A percentile compares a stretch with the other conserved stretches of the same genome.
phyloP scores from a whole-genome alignment of 2,888 invertebrate species.

The Drosophila stalkeri region DNA sequence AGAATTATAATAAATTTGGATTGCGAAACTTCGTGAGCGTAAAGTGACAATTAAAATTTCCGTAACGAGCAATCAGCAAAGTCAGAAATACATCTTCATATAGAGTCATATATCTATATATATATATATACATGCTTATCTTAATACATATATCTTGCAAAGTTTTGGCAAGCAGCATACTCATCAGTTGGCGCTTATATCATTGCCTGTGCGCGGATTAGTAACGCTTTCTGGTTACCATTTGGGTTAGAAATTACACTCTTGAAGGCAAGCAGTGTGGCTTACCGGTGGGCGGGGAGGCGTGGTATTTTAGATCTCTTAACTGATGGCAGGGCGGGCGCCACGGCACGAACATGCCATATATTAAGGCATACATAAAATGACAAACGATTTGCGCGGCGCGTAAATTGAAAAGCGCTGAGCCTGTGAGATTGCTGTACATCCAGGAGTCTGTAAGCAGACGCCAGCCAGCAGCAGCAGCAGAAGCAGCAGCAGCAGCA shows the following conservation, averaged over 20 bases:
- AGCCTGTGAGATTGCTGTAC: conserved; percentile 66
- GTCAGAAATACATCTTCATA: neutral
- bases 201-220: conserved; percentile 75
- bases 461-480: conserved; percentile 1
- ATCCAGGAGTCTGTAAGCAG: conserved; percentile 25
- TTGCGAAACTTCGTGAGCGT: neutral
- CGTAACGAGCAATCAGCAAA: neutral
- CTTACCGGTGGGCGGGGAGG: neutral
- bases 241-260: conserved; percentile 23
- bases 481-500: neutral
- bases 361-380: conserved; percentile 75
- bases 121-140: neutral
- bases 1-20: neutral
- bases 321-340: conserved; percentile 47
- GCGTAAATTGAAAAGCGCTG: conserved; percentile 79
- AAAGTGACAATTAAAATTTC: neutral
- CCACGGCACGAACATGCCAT: conserved; percentile 72
- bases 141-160: conserved; percentile 34
- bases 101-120: neutral
- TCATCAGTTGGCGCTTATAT: conserved; percentile 69
- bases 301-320: conserved; percentile 20
- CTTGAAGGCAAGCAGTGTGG: neutral
- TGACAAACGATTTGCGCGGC: conserved; percentile 77
- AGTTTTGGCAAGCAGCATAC: conserved; percentile 55
- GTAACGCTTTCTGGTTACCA: conserved; percentile 68